Base-by-base conservation (phyloP, 2,797 vertebrate species). In the Paramormyrops hopkinsi region DNA sequence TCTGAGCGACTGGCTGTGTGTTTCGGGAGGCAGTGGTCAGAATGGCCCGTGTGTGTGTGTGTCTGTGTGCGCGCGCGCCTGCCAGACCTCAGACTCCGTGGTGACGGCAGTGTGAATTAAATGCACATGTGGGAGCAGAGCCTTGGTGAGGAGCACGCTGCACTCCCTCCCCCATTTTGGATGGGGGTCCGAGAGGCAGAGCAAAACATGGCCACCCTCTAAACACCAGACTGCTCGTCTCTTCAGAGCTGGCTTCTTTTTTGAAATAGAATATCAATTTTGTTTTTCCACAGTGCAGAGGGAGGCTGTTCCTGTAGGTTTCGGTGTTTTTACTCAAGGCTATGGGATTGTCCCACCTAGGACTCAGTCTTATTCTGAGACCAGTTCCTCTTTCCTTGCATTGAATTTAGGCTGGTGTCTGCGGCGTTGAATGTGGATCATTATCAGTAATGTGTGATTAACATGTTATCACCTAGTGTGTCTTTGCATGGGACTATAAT, bases 41-140 rank as follows among this genome's bases (percentile, higher is more conserved):
- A 11, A 51, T 54, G 29, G 19, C 37, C 7, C n/a, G 17, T 19
- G 76, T 19, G 1, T 41, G 14, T 44, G 4, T 84, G 0, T 22
- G 0, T 84, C 2, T 33, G 33, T 33, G 33, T 33, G 2, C 2
- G 48, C 14, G 2, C 4, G 17, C 17, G 53, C 93, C 91, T 96
- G 95, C 95, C 96, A 96, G 95, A 96, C 96, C 95, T 96, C 95
- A 96, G 95, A 93, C 95, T 96, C 95, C 95, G 92, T 93, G 92
- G 91, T 92, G 93, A 94, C 95, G 94, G 93, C 91, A 73, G 91
- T 91, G 93, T 89, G 93, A 94, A 94, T 95, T 94, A 94, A 92
- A 91, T 91, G 91, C 94, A 96, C 94, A 95, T 95, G 95, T 95
- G 93, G 92, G 53, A 22, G 46, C n/a, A 17, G 82, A 59, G 25